Base-by-base conservation (phyloP, 1,140 invertebrate species). In the Drosophila lowei region DNA sequence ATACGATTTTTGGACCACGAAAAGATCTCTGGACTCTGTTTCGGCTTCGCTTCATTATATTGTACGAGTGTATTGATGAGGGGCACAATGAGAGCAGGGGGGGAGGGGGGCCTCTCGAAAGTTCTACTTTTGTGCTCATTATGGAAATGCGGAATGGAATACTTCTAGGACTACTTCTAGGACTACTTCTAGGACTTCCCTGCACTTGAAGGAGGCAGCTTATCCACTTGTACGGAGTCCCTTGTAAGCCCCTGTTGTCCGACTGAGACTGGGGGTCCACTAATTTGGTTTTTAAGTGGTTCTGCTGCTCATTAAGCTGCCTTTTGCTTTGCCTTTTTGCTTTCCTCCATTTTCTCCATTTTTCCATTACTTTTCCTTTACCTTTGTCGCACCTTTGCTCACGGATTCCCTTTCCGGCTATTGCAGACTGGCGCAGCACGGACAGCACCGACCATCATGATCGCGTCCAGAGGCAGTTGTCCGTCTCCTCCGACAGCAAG, bases 401-500 rank as follows among this genome's bases (percentile, higher is more conserved):
- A 68, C 67, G 65, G 34, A 56, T 68, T 56, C 64, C 42, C 34
- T 68, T 68, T 67, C 43, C 6, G 30, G 13, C 42, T 58, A 66
- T 34, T 52, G 65, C 92, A 95, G 95, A 95, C 92, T 97, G 96
- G 96, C 88, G 90, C 79, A 94, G 95, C 90, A 94, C 95, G 89
- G 93, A 95, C 73, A 93, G 94, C 73, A 94, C 95, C 89, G 89
- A 90, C 81, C 89, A 90, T 56, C 96, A 96, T 79, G 95, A 96
- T 78, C 94, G 95, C 79, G 96, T 97, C 63, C 95, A 96, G 84
- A 93, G 96, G 79, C 97, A 97, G 92, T 93, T 97, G 76, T 97
- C 96, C 18, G 96, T 97, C 70, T 97, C 96, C 53, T 97, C 96
- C 76, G 97, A 97, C 93, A 97, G 96, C 58, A 97, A 97, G 91